Percentiles rank a stretch among this genome's conserved stretches.
These are phyloP conservation scores for Amphipoea lucens DNA, from an alignment of 2,888 invertebrate species.

Conservation along the genomic window DNA sequence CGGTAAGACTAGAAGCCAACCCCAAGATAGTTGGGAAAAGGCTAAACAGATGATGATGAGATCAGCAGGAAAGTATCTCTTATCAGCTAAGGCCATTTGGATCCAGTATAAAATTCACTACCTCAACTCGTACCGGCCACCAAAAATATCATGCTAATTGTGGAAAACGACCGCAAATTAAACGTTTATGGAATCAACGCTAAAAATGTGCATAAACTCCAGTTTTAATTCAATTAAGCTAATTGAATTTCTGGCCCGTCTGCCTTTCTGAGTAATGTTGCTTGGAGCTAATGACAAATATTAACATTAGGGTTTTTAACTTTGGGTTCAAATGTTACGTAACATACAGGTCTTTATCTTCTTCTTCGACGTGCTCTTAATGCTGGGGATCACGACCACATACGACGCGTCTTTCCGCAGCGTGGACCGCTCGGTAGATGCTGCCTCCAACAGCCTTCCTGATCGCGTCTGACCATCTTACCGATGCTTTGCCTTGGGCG, in stretches of 20 bases:
- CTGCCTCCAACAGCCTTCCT: too few relatives aligned
- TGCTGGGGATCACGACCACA: too few relatives aligned
- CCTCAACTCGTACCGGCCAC: background rate
- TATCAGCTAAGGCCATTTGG: background rate
- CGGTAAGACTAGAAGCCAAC: too few relatives aligned
- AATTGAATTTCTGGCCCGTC: constrained; percentile 33
- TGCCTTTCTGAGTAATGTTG: constrained; percentile 18
- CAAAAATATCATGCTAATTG: constrained; percentile 14
- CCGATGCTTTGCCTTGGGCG: too few relatives aligned
- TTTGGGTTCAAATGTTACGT: background rate
- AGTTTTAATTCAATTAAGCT: constrained; percentile 42
- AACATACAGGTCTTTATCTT: background rate
- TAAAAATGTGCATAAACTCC: constrained; percentile 44
- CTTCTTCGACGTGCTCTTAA: background rate
- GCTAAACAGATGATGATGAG: too few relatives aligned
- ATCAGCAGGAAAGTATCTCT: too few relatives aligned
- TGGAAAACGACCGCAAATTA: constrained; percentile 31
- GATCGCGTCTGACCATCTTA: too few relatives aligned
- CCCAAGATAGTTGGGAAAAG: too few relatives aligned
- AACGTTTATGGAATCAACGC: constrained; percentile 41
- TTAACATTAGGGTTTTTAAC: background rate
- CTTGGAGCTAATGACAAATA: constrained; percentile 23
- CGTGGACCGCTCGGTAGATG: too few relatives aligned
- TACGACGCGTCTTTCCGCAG: too few relatives aligned
- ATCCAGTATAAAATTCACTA: background rate